These are phyloP conservation scores for Microplitis manilae DNA, from an alignment of 2,888 invertebrate species.

Conservation along the genomic window DNA sequence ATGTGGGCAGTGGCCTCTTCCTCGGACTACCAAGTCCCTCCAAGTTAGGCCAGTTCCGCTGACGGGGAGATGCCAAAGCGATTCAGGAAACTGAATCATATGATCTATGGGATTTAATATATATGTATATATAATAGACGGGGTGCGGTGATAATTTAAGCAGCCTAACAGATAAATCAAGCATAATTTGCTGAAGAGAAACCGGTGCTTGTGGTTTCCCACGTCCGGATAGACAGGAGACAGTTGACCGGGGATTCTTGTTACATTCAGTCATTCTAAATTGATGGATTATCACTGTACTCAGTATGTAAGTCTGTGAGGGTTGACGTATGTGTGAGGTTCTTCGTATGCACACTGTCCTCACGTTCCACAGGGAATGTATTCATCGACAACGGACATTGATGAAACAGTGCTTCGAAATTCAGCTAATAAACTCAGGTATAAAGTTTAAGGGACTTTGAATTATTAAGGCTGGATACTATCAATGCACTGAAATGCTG, in stretches of 20 bases:
- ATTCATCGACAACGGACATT: neutral
- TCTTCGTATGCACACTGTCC: constrained; percentile 6
- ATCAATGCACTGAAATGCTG: neutral
- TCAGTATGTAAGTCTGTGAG: neutral
- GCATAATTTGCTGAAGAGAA: constrained; percentile 33
- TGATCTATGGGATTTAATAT: constrained; percentile 64
- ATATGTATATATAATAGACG: neutral
- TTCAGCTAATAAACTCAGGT: neutral
- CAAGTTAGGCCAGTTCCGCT: neutral
- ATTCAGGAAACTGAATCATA: constrained; percentile 68
- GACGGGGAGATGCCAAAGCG: constrained; percentile 51
- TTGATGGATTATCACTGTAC: constrained; percentile 39
- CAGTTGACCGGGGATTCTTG: constrained; percentile 48
- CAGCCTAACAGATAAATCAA: constrained; percentile 57
- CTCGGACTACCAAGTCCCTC: neutral
- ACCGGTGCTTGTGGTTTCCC: constrained; percentile 33
- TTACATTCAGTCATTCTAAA: constrained; percentile 36
- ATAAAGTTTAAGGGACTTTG: neutral
- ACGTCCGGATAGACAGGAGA: constrained; percentile 46
- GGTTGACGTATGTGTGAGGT: neutral
- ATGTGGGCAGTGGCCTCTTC: neutral
- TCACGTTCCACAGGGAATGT: neutral
- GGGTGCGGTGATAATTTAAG: constrained; percentile 63
- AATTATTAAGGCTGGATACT: neutral
- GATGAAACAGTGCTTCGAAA: neutral